Percentiles rank a stretch among this genome's conserved stretches.
phyloP scores from a whole-genome alignment of 2,888 invertebrate species.

The Psylliodes chrysocephalus region DNA sequence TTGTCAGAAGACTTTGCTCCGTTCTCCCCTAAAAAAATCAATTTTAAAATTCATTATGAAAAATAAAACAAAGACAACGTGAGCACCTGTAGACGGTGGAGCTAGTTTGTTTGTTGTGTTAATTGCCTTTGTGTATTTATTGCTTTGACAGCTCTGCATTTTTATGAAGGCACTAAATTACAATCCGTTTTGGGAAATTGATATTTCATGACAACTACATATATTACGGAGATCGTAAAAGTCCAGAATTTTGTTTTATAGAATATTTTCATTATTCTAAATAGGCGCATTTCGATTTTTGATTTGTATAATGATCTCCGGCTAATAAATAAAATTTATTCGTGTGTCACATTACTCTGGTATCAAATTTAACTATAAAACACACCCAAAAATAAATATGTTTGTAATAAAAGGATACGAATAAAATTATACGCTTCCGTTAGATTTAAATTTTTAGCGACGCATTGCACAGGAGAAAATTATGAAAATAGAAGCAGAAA shows the following conservation, averaged over 20 bases:
- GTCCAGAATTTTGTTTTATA: conserved; percentile 34
- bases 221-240: conserved; percentile 36
- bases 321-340: background rate
- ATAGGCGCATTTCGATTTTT: background rate
- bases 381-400: too few species aligned
- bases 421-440: too few species aligned
- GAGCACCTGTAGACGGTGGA: conserved; percentile 43
- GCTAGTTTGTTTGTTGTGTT: conserved; percentile 55
- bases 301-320: background rate
- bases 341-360: background rate
- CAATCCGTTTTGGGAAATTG: conserved; percentile 39
- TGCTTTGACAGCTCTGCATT: conserved; percentile 51
- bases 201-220: conserved; percentile 39
- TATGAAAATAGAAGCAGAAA: too few species aligned
- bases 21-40: conserved; percentile 29
- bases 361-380: background rate
- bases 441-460: too few species aligned
- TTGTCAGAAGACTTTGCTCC: conserved; percentile 10
- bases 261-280: conserved; percentile 25
- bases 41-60: conserved; percentile 27
- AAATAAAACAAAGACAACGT: conserved; percentile 37
- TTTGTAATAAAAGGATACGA: too few species aligned
- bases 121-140: conserved; percentile 57
- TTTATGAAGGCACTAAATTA: conserved; percentile 47
- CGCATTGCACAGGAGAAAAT: too few species aligned